Base-by-base conservation (phyloP, 2,888 invertebrate species). In the Drosophila neonasuta region DNA sequence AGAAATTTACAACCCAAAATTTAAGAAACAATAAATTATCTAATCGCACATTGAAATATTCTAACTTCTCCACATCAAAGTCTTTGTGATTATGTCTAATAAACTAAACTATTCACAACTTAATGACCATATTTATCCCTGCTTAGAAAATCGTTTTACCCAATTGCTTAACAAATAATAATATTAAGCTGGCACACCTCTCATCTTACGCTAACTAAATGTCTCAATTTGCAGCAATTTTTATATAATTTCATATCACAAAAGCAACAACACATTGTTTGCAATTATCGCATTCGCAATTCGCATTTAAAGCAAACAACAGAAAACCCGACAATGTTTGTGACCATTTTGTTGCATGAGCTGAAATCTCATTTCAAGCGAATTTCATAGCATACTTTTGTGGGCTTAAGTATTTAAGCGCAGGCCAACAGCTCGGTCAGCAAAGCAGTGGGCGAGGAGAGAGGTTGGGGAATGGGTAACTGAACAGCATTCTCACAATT, bases 321-420 rank as follows among this genome's bases (percentile, higher is more conserved):
- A 34, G 36, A 60, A 61, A 69, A 34, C 39, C 39, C 60, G 50
- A 60, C 59, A 50, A 62, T 60, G 59, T 69, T 64, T 62, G 50
- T 46, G 34, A 62, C 56, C 70, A 68, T 67, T 83, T 83, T 77
- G 84, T 68, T 64, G 71, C 59, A 52, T 56, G 66, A 62, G 71
- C 49, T 58, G 54, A 80, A 83, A 84, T 86, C 79, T 78, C 84
- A 84, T 86, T 80, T 83, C 60, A 63, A 72, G 68, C 80, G 77
- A 82, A 86, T 86, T 80, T 80, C 80, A 80, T 82, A 55, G 80
- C 80, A 86, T 74, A 83, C 80, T 86, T 81, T 80, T 83, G 75
- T 65, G 85, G 73, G 87, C 84, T 81, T 81, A 81, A 81, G 87
- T 76, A 84, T 78, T 84, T 80, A 78, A 75, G 84, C 84, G 45